A percentile compares a stretch with the other conserved stretches of the same genome.
Conservation (phyloP, 1,140 invertebrate species). For the Thaumatotibia leucotreta region DNA sequence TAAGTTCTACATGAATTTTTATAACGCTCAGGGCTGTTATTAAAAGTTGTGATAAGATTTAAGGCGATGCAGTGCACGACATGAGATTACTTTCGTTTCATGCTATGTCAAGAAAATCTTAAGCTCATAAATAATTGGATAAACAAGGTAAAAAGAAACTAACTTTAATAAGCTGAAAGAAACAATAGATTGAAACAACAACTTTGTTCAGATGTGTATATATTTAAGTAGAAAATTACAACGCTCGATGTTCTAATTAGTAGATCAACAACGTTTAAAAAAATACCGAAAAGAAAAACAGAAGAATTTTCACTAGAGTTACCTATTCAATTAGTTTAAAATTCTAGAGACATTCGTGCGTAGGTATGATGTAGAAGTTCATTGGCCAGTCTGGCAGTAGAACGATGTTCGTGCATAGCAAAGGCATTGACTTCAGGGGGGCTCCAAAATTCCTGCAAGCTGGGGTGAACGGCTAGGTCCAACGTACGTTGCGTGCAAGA, state of each 20-base stretch:
- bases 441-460: slow-evolving; percentile 32
- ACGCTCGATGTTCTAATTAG: background rate
- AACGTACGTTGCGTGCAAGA: slow-evolving; percentile 28
- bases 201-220: no score
- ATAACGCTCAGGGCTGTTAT: slow-evolving; percentile 35
- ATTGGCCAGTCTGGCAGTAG: slow-evolving; percentile 32
- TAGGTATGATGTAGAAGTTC: slow-evolving; percentile 20
- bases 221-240: no score
- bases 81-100: slow-evolving; percentile 27
- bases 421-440: slow-evolving; percentile 37
- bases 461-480: slow-evolving; percentile 26
- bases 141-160: background rate
- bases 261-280: background rate
- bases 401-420: slow-evolving; percentile 30
- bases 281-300: background rate
- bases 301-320: background rate
- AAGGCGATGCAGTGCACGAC: slow-evolving; percentile 40
- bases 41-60: slow-evolving; percentile 49
- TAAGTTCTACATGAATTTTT: slow-evolving; percentile 41
- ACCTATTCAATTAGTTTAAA: background rate
- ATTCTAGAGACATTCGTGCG: background rate
- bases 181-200: slow-evolving; percentile 4
- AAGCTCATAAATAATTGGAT: slow-evolving; percentile 21
- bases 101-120: slow-evolving; percentile 29
- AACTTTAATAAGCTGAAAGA: background rate